Evolutionary conservation across 2,888 invertebrate species (phyloP), one percentile per base, ranked within the genome.

Genomic region (Perizoma flavofasciatum): DNA sequence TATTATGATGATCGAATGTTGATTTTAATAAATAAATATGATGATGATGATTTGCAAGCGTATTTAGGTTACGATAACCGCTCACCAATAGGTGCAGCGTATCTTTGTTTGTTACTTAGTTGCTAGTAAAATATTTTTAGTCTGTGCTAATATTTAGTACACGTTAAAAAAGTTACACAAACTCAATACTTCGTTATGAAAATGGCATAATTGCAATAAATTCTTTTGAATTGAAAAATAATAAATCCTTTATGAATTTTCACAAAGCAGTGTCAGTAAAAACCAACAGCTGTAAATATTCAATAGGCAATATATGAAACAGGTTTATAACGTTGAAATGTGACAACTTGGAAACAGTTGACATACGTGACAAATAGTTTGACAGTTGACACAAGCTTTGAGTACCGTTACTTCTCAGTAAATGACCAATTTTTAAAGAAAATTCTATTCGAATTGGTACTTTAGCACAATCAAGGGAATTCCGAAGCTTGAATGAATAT

Each of bases 301-400:
- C 4, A 53, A 46, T 40, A 47, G 6, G 39, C 47, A 5, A 37
- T 47, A 37, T 34, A 22, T 3, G 22, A 22, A 11, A 10, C 39
- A 52, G 48, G 41, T 58, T 33, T 9, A 5, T 33, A 45, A 40
- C 39, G 45, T 49, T 53, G n/a, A 52, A 47, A 51, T 33, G 51
- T 57, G 51, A 37, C 48, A 43, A 43, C 53, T 67, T 69, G 78
- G 78, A 79, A 79, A 71, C 67, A 49, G 74, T 77, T 67, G 75
- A 79, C 79, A 79, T n/a, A 66, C 70, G 68, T 81, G 79, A 81
- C 76, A 78, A 77, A 82, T 78, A 63, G 77, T 65, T 70, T 67
- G 69, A 71, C 69, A 66, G 63, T 70, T 65, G 69, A 70, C 69
- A 68, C 61, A 55, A 64, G 47, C 61, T 49, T 49, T 7, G 54